Conservation (phyloP, 2,888 invertebrate genomes). For the Stictocephala bisonia region DNA sequence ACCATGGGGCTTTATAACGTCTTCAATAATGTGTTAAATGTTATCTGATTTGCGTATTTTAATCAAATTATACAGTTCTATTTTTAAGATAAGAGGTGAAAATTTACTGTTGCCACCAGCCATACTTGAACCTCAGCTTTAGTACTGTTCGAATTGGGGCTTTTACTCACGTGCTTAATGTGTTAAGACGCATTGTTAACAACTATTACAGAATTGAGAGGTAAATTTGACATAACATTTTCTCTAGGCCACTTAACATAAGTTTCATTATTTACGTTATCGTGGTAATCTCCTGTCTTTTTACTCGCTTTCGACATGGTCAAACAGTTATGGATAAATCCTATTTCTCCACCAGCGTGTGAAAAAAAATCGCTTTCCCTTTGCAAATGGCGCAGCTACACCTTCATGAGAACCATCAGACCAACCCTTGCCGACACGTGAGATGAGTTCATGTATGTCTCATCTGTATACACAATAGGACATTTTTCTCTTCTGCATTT, state of each 20-base stretch:
- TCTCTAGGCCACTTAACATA: conserved; percentile 18
- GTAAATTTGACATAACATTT: conserved; percentile 3
- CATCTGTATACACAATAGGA: conserved; percentile 6
- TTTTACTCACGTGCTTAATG: neutral
- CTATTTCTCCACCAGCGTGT: conserved; percentile 23
- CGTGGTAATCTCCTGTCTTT: conserved; percentile 20
- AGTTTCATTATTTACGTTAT: conserved; percentile 9
- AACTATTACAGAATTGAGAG: conserved; percentile 11
- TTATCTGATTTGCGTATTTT: neutral
- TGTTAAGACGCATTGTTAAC: conserved; percentile 18
- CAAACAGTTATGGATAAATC: conserved; percentile 15
- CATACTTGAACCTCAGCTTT: neutral
- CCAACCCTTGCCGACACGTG: conserved; percentile 17
- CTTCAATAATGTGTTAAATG: too few relatives aligned
- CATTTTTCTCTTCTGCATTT: neutral
- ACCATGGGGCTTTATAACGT: too few relatives aligned
- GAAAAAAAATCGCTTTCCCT: conserved; percentile 2
- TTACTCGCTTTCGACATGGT: conserved; percentile 20
- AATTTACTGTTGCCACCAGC: neutral
- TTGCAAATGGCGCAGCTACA: neutral
- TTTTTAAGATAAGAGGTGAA: neutral
- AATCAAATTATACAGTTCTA: neutral
- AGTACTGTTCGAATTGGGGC: neutral
- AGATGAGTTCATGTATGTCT: conserved; percentile 6
- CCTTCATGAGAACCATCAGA: neutral